phyloP scores from a whole-genome alignment of 1,140 invertebrate species.

The Oncopodura yosiiana region DNA sequence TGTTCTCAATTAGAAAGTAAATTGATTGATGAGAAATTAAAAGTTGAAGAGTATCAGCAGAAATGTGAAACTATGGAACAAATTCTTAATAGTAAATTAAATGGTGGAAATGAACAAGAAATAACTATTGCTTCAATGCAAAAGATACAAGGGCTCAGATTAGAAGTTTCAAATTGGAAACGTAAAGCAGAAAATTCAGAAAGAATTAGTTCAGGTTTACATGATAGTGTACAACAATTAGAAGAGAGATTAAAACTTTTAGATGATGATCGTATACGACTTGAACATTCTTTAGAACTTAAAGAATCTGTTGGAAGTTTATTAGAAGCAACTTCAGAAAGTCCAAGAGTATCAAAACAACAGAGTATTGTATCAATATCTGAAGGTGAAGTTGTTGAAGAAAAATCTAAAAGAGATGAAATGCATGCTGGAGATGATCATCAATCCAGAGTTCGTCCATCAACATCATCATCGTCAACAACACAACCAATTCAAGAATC shows the following conservation, averaged over 20 bases:
- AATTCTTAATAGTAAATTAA: neutral
- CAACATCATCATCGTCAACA: no score
- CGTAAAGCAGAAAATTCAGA: constrained; percentile 16
- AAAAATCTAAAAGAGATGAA: no score
- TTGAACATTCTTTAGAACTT: constrained; percentile 14
- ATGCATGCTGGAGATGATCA: no score
- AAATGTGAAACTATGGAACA: constrained; percentile 11
- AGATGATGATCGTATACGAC: constrained; percentile 12
- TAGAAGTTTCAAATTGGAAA: constrained; percentile 14
- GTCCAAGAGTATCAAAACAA: neutral
- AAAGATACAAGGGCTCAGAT: constrained; percentile 5
- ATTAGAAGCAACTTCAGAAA: neutral
- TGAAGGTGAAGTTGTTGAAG: no score
- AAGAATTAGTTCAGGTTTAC: neutral
- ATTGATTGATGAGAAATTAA: neutral
- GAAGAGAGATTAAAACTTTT: constrained; percentile 7
- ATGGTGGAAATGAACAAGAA: constrained; percentile 1
- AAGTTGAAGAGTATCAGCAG: neutral
- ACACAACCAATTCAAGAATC: neutral
- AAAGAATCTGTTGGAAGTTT: constrained; percentile 7
- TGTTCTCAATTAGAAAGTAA: constrained; percentile 9
- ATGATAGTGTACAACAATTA: constrained; percentile 3
- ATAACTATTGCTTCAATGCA: constrained; percentile 1
- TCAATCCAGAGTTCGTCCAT: no score
- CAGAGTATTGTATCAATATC: no score